phyloP scores from a whole-genome alignment of 2,888 invertebrate genomes.

The Coleophora deauratella region DNA sequence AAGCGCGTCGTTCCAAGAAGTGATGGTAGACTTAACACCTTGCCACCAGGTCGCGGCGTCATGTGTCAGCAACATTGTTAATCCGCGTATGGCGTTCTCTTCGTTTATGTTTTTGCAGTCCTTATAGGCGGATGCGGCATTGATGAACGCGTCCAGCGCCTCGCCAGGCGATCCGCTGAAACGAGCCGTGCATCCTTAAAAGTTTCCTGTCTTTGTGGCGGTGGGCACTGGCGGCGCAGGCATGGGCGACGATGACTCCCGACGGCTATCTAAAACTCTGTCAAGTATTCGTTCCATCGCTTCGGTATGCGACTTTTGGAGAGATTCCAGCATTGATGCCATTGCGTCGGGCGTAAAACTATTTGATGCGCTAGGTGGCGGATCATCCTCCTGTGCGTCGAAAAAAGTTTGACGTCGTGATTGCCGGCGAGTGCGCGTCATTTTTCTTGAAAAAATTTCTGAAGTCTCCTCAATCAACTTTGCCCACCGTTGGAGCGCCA shows the following conservation, averaged over 20 bases:
- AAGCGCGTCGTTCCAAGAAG: neutral
- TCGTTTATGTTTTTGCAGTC: constrained; percentile 8
- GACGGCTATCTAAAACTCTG: neutral
- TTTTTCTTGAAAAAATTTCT: too few species aligned
- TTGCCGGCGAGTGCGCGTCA: too few species aligned
- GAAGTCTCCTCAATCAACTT: too few species aligned
- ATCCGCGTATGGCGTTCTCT: constrained; percentile 4
- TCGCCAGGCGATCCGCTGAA: constrained; percentile 4
- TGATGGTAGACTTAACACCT: neutral
- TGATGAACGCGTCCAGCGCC: constrained; percentile 9
- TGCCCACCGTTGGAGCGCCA: too few species aligned
- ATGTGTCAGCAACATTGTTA: constrained; percentile 5
- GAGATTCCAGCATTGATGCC: neutral
- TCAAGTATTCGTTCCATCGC: neutral
- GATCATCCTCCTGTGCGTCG: too few species aligned
- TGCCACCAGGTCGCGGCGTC: constrained; percentile 4
- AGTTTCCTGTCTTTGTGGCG: constrained; percentile 2
- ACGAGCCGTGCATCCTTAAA: constrained; percentile 7
- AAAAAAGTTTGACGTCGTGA: too few species aligned
- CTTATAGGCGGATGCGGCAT: constrained; percentile 8
- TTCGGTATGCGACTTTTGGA: neutral
- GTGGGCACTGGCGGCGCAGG: neutral
- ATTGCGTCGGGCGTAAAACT: too few species aligned
- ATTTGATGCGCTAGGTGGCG: too few species aligned
- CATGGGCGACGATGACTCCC: neutral